Evolutionary conservation across 1,140 invertebrate species (phyloP), one percentile per base, ranked within the genome.

Genomic region (Eulimnadia texana): DNA sequence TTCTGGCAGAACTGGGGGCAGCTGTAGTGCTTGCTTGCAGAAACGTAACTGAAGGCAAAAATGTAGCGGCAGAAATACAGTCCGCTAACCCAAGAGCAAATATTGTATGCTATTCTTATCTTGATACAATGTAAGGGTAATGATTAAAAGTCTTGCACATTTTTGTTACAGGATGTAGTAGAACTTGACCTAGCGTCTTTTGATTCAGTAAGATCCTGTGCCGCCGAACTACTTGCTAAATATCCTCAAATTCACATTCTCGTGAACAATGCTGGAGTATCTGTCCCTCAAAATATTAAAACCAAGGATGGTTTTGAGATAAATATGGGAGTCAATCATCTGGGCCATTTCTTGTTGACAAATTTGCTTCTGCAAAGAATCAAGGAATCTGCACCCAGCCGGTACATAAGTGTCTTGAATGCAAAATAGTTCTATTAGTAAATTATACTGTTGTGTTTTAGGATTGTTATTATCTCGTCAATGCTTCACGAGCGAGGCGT

Each of bases 311-410:
- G 86, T 0, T 88, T 87, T 74, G 90, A 94, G 74, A 81, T 83
- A 51, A 84, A 89, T 71, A 82, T 89, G 71, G 85, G 83, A 13
- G 81, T 85, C 0, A 89, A 89, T 74, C 83, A 90, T 68, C 74
- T 90, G 47, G 85, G 85, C 16, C 90, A 91, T 68, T 93, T 91
- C 70, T 73, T 90, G n/a, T 72, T 94, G 1, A 93, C 88, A 1
- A 81, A 85, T 71, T 74, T 90, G 19, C 74, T 94, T 10, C 66
- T 88, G 28, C 82, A 86, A 13, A 72, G 77, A 20, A 71, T 93
- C 10, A 82, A 78, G 70, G 72, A 77, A 52, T 78, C 75, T 56
- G 78, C 78, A 63, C 78, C 77, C 22, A 82, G 84, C 68, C 78
- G 84, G 74, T 78, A 78, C 24, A 24, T 13, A n/a, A 10, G 6